Percentiles rank a stretch among this genome's conserved stretches.
phyloP scores from a whole-genome alignment of 2,888 invertebrate species.

The Rotaria magnacalcarata region DNA sequence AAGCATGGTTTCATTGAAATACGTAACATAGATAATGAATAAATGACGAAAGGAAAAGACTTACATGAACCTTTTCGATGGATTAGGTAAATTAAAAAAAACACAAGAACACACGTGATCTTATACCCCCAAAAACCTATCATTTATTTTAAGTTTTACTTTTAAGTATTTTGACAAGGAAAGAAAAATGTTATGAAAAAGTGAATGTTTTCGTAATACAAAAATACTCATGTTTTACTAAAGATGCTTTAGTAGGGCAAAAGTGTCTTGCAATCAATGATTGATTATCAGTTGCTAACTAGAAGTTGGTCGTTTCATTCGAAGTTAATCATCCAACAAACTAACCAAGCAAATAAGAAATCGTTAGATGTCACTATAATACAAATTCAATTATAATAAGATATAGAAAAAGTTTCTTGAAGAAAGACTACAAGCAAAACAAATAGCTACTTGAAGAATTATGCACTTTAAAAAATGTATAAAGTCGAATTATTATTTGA shows the following conservation, averaged over 20 bases:
- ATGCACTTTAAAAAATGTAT: too few relatives aligned
- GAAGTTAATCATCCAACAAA: background rate
- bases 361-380: background rate
- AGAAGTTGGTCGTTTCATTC: background rate
- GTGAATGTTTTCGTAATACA: too few relatives aligned
- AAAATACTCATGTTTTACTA: too few relatives aligned
- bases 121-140: background rate
- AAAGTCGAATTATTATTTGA: too few relatives aligned
- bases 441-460: too few relatives aligned
- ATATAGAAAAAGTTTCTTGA: too few relatives aligned
- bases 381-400: background rate
- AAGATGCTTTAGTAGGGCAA: too few relatives aligned
- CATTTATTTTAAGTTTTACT: background rate
- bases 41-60: background rate
- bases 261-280: background rate
- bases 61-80: background rate
- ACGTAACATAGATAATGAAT: background rate
- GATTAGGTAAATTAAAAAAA: background rate
- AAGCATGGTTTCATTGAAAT: background rate
- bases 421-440: too few relatives aligned
- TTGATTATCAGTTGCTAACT: background rate
- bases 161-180: background rate
- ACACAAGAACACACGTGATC: background rate
- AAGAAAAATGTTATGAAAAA: background rate
- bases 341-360: background rate